Percentiles rank a stretch among this genome's conserved stretches.
Conservation (phyloP, 2,113 vertebrate genomes). For the Lophius piscatorius region DNA sequence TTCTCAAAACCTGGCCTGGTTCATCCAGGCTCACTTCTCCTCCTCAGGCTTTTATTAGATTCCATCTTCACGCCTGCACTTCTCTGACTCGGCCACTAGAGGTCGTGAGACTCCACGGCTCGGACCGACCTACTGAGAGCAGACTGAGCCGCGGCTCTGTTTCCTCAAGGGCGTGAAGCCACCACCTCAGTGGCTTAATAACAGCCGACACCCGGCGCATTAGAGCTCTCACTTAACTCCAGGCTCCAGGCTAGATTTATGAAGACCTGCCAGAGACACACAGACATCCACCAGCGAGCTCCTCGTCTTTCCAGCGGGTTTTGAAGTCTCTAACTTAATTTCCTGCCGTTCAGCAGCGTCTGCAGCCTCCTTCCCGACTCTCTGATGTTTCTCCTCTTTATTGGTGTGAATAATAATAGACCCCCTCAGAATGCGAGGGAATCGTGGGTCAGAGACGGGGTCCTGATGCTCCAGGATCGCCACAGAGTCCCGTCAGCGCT, state of each 20-base stretch:
- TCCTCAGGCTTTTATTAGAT: too few species aligned
- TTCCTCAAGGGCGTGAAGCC: neutral
- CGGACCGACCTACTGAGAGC: neutral
- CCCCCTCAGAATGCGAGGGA: too few species aligned
- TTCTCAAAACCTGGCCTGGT: too few species aligned
- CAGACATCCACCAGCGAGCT: neutral
- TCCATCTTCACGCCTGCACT: neutral
- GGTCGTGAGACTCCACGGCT: conserved; percentile 12
- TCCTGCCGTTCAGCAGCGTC: neutral
- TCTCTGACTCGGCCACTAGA: conserved; percentile 10
- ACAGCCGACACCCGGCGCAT: neutral
- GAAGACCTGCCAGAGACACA: neutral
- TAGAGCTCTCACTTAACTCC: neutral
- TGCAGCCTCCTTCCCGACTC: too few species aligned
- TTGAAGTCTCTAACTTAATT: neutral
- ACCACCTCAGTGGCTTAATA: too few species aligned
- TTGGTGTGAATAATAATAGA: too few species aligned
- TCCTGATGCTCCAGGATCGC: too few species aligned
- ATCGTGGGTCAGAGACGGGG: too few species aligned
- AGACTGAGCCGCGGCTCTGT: too few species aligned
- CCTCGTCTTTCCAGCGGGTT: neutral
- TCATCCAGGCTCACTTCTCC: too few species aligned
- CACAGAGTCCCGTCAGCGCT: too few species aligned
- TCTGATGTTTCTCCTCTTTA: too few species aligned
- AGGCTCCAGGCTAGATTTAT: neutral